phyloP scores from a whole-genome alignment of 2,888 invertebrate genomes.

The Hofmannophila pseudospretella region DNA sequence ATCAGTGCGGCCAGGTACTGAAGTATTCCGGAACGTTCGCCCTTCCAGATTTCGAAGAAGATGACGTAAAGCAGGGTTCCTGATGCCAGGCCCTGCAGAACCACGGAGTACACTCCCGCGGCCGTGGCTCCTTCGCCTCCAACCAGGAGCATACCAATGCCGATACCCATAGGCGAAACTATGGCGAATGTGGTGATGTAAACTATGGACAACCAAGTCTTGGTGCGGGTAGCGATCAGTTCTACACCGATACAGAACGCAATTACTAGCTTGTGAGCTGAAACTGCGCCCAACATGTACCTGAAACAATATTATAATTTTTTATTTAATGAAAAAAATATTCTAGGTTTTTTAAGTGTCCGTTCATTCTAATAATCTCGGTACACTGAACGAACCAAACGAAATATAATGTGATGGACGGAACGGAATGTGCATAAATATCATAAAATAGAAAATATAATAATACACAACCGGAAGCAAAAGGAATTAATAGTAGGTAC shows the following conservation, averaged over 20 bases:
- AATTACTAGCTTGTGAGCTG: conserved; percentile 91
- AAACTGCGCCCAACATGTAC: conserved; percentile 91
- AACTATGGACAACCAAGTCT: conserved; percentile 76
- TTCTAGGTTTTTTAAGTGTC: neutral
- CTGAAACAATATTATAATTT: conserved; percentile 37
- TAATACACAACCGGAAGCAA: too few species aligned
- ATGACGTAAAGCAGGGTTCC: conserved; percentile 97
- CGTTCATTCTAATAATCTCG: too few species aligned
- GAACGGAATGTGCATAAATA: too few species aligned
- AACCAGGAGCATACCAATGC: conserved; percentile 83
- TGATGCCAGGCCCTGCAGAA: conserved; percentile 90
- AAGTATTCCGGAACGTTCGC: conserved; percentile 76
- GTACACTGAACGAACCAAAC: too few species aligned
- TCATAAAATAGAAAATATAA: too few species aligned
- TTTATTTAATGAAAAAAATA: too few species aligned
- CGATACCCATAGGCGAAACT: conserved; percentile 89
- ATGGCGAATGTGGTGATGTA: conserved; percentile 87
- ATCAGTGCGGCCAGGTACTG: conserved; percentile 82
- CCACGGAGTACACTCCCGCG: conserved; percentile 79
- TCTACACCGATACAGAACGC: conserved; percentile 94
- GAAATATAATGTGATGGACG: too few species aligned
- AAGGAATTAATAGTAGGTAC: too few species aligned
- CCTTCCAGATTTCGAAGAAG: conserved; percentile 93
- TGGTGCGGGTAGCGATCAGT: conserved; percentile 84
- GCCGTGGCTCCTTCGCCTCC: conserved; percentile 77